Evolutionary conservation across 30 jellyfish, hydroid and myxozoan species (phyloP), one percentile per base, ranked within the genome.

Genomic region (Hydractinia symbiolongicarpus): DNA sequence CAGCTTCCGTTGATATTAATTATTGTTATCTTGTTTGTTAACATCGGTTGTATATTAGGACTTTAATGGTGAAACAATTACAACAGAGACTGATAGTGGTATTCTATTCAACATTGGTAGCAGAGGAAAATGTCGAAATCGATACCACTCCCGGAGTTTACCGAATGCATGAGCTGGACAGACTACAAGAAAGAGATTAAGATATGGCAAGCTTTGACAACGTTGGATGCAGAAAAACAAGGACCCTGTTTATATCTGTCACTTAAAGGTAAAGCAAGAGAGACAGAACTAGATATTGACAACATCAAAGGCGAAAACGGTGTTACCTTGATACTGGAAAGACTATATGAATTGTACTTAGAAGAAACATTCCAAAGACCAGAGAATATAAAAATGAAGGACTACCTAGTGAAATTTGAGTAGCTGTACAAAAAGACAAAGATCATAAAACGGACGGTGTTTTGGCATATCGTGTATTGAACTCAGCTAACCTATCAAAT

Each of bases 191-290:
- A 80, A 54, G 88, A 80, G 56, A 8, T 80, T 60, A 80, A 80
- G 21, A 64, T 80, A 66, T 80, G 83, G 88, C 82, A 80, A n/a
- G 88, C 88, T 21, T 80, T 54, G 81, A 80, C 88, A 80, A 67
- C 44, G 60, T 53, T 80, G 88, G 52, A 77, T 80, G 82, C 71
- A 44, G 53, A 80, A 51, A 80, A 80, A 67, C 88, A 30, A 30
- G 44, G 44, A 30, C 44, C 44, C 44, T 30, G 44, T 30, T 30
- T 30, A 30, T 30, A 30, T 30, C 44, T 30, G 44, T 30, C 44
- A 30, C 44, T 30, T 30, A 30, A 30, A 30, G 44, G 44, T 30
- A 30, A 30, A 30, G 44, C 44, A 30, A 30, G 44, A 30, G 44
- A 30, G 44, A 2, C 44, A 30, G 44, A 30, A 30, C 44, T 30